Conservation (phyloP, 2,888 invertebrate genomes). For the Phoronis australis region DNA sequence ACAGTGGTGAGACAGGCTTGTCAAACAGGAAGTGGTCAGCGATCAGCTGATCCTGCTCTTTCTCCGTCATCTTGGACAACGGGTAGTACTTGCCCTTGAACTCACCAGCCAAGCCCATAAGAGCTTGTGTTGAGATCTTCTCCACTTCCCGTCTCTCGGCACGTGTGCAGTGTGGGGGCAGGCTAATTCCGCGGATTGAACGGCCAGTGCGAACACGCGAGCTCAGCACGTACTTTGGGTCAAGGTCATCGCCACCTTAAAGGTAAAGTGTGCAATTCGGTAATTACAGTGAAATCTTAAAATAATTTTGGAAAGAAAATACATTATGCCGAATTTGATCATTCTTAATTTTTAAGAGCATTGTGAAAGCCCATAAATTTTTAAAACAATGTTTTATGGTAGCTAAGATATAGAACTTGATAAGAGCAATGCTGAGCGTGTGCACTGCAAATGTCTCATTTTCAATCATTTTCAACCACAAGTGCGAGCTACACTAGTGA, state of each 20-base stretch:
- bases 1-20: slow-evolving; percentile 19
- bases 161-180: slow-evolving; percentile 51
- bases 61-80: slow-evolving; percentile 14
- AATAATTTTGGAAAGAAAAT: no score
- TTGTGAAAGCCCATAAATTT: no score
- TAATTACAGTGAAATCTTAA: no score
- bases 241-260: slow-evolving; percentile 19
- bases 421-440: no score
- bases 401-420: no score
- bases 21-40: slow-evolving; percentile 18
- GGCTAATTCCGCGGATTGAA: slow-evolving; percentile 34
- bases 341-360: no score
- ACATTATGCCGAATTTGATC: no score
- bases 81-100: slow-evolving; percentile 16
- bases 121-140: slow-evolving; percentile 5
- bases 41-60: slow-evolving; percentile 16
- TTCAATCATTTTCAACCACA: no score
- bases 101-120: slow-evolving; percentile 7
- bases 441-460: no score
- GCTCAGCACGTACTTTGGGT: slow-evolving; percentile 29
- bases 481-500: no score
- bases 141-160: slow-evolving; percentile 12
- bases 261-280: no score
- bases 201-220: slow-evolving; percentile 41
- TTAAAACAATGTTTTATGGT: no score